These are phyloP conservation scores for Vultur gryphus DNA, from an alignment of 2,797 vertebrate species.

Conservation along the genomic window DNA sequence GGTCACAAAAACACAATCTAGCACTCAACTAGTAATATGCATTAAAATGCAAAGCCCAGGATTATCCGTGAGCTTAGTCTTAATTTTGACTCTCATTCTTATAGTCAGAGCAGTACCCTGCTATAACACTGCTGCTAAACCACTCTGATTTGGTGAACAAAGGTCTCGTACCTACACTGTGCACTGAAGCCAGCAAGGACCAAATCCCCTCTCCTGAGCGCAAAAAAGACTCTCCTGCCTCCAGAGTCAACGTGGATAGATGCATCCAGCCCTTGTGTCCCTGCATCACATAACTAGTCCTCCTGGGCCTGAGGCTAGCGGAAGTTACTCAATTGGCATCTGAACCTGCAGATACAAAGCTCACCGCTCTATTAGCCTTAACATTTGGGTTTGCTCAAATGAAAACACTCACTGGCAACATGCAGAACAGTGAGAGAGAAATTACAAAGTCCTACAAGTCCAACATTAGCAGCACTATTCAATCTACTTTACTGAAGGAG, in stretches of 20 bases:
- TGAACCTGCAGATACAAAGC: background rate
- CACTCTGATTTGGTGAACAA: background rate
- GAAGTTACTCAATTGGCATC: rapidly evolving
- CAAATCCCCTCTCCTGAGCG: background rate
- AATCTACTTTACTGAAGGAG: background rate
- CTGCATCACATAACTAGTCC: too few species aligned
- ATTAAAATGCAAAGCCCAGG: constrained; percentile 49
- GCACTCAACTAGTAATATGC: background rate
- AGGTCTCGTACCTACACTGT: background rate
- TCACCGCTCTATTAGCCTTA: background rate
- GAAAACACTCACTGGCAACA: background rate
- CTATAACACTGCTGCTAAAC: background rate
- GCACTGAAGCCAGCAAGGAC: background rate
- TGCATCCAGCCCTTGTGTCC: rapidly evolving
- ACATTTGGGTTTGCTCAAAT: background rate
- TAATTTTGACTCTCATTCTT: background rate
- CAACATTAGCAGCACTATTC: background rate
- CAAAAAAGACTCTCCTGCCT: background rate
- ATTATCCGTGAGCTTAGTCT: background rate
- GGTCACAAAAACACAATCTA: constrained; percentile 30
- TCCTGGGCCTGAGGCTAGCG: background rate
- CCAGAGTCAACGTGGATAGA: background rate
- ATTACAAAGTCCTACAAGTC: background rate
- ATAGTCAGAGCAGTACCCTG: background rate
- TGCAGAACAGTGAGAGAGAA: background rate